Conservation (phyloP, 2,888 invertebrate species). For the Augochlorella aurata region DNA sequence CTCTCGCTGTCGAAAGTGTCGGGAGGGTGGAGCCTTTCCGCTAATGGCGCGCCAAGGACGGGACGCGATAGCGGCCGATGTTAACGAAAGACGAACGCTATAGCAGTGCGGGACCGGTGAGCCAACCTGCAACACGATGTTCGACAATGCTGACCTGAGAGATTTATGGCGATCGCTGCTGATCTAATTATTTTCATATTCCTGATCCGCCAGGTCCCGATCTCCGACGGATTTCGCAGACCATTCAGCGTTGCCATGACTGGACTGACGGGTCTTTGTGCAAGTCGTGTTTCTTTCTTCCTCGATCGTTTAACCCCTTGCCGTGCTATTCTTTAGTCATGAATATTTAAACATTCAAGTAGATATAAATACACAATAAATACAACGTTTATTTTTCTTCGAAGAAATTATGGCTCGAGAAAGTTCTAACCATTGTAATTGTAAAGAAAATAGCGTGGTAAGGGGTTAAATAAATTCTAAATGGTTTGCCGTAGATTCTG, state of each 20-base stretch:
- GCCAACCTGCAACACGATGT: background rate
- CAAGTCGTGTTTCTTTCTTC: no score
- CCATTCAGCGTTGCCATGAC: background rate
- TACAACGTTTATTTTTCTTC: no score
- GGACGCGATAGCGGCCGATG: background rate
- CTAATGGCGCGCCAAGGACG: conserved; percentile 15
- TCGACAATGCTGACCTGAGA: background rate
- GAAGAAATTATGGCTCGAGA: no score
- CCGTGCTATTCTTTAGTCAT: no score
- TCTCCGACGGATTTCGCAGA: background rate
- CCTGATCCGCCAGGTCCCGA: background rate
- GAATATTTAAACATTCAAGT: no score
- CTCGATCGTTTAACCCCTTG: no score
- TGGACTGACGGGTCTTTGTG: no score
- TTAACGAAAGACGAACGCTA: background rate
- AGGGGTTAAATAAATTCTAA: no score
- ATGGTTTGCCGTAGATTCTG: no score
- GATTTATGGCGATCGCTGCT: background rate
- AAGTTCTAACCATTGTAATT: no score
- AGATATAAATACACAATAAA: no score
- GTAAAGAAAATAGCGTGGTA: no score
- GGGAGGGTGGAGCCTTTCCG: conserved; percentile 22
- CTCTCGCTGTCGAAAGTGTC: conserved; percentile 15
- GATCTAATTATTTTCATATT: conserved; percentile 6
- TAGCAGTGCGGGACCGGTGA: background rate